Base-by-base conservation (phyloP, 2,113 vertebrate species). In the Chunga burmeisteri region DNA sequence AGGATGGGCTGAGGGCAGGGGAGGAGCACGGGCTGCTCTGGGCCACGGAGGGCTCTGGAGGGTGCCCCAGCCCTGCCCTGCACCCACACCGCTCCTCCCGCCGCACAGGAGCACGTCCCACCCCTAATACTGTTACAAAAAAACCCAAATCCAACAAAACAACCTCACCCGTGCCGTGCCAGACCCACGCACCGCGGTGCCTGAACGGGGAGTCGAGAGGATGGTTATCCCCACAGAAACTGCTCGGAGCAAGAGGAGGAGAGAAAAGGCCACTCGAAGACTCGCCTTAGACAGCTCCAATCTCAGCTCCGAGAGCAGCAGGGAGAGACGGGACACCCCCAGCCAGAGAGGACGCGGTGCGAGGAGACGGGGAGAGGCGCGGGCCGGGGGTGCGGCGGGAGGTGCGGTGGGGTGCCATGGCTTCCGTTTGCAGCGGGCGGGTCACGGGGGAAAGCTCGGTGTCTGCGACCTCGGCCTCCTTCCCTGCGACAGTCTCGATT, bases 351-450 rank as follows among this genome's bases (percentile, higher is more conserved):
- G 88, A 61, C 17, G 26, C 25, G 25, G 90, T 13, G 70, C 23
- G 46, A 73, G 97, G 82, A 18, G 63, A 30, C 5, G 63, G 84
- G 77, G 81, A 87, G 85, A 94, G 82, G 46, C 14, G 27, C 71
- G 89, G 83, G 74, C 74, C 77, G 34, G 94, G 95, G 95, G 74
- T 18, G 97, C 12, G 63, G 90, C 14, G 11, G 95, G 94, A 88
- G 88, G 83, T n/a, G 94, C 89, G 79, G 92, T 83, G 93, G 97
- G 93, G 98, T 97, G 98, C 98, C 98, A 98, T 98, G 99, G 98
- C 99, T 99, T 99, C 98, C 97, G 96, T 98, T 97, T 74, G 97
- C 98, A 97, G 96, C 97, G 89, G 97, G 96, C 96, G 89, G 93
- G 91, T 59, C 88, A 61, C 81, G 40, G 96, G 98, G 98, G 96